phyloP scores from a whole-genome alignment of 1,140 invertebrate genomes.

The Heliconius hermathena region DNA sequence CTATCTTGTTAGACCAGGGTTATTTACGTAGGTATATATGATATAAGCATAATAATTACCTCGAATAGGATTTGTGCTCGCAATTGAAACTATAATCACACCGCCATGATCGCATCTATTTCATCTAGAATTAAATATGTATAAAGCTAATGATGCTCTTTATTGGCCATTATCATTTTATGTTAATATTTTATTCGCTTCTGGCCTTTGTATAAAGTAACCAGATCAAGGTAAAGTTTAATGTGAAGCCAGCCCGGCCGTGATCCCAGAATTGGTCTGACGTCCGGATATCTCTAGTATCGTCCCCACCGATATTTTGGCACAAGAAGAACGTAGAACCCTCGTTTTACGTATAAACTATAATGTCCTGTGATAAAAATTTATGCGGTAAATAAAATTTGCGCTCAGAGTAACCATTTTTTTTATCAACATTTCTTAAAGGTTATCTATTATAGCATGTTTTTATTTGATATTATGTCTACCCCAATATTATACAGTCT shows the following conservation, averaged over 20 bases:
- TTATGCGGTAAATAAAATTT: constrained; percentile 5
- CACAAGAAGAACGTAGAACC: constrained; percentile 19
- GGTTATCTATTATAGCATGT: background rate
- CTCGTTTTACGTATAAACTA: constrained; percentile 16
- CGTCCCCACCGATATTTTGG: constrained; percentile 32
- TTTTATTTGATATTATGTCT: background rate
- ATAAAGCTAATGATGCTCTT: constrained; percentile 8
- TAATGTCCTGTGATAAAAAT: constrained; percentile 7
- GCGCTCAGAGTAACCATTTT: background rate
- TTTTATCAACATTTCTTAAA: background rate
- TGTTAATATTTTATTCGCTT: constrained; percentile 33
- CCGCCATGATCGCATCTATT: background rate
- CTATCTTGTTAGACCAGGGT: too few species aligned
- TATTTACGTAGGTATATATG: too few species aligned
- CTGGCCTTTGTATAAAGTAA: constrained; percentile 42
- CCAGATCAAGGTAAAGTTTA: constrained; percentile 46
- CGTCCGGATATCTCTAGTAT: constrained; percentile 34
- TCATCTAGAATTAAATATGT: background rate
- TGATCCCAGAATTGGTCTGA: constrained; percentile 34
- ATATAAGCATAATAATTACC: background rate
- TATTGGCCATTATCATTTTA: constrained; percentile 37
- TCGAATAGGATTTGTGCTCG: background rate
- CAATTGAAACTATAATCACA: background rate
- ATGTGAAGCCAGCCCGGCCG: constrained; percentile 38
- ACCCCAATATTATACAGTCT: background rate